Base-by-base conservation (phyloP, 2,888 invertebrate genomes). In the Spodoptera picta region DNA sequence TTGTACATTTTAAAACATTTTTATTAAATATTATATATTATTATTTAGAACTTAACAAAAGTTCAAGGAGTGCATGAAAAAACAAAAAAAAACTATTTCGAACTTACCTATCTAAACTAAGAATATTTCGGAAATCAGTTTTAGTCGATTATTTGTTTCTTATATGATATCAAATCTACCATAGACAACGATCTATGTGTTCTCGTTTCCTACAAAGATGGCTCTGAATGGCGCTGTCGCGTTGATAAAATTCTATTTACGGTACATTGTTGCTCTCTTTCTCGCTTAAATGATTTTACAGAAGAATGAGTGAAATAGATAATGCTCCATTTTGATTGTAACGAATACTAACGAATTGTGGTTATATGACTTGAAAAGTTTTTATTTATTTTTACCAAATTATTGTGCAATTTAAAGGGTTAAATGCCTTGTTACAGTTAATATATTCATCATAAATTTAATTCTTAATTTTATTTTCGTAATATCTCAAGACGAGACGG, bases 301-400 rank as follows among this genome's bases (percentile, higher is more conserved):
- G 49, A n/a, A n/a, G 74, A 41, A 24, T 65, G 83, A 85, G 64
- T 81, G 86, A 85, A 83, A 90, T 5, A 79, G 76, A 59, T 46
- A 53, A 87, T 75, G 72, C 80, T 80, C 82, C 75, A 84, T 85
- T 94, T 94, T 93, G 91, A 92, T 88, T 92, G 85, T 94, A 94
- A 94, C 94, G 94, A 90, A 90, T 90, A 90, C 81, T 93, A 94
- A 94, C 94, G 94, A 91, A 91, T 90, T 88, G 92, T 92, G 92
- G 88, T 90, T 88, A 88, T 78, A 88, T 86, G 85, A 84, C 82
- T 85, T 83, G 73, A 81, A 87, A 84, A 82, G 84, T 87, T 90
- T 87, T 87, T 87, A 89, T 88, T 89, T 89, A 89, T 90, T 84
- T 83, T 88, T 83, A 81, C 74, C 66, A 72, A 78, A 81, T 81